phyloP scores from a whole-genome alignment of 2,888 invertebrate species.

The Amorpha juglandis region DNA sequence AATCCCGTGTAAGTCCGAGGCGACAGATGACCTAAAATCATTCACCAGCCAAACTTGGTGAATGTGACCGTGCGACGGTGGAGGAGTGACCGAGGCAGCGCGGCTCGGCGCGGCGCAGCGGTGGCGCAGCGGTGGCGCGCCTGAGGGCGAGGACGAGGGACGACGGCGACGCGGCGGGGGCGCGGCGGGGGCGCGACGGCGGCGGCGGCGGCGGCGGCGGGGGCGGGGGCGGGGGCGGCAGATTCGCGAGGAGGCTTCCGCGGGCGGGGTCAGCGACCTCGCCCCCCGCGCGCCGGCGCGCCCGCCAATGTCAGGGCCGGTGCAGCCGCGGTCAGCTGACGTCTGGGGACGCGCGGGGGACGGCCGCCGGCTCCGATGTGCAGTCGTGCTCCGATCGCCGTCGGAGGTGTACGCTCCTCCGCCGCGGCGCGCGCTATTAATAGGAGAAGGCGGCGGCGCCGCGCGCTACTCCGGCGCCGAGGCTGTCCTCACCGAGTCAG shows the following conservation, averaged over 20 bases:
- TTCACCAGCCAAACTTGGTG: constrained; percentile 63
- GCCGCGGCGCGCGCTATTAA: constrained; percentile 63
- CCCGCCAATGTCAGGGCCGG: constrained; percentile 84
- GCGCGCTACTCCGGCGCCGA: constrained; percentile 96
- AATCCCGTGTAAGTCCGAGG: neutral
- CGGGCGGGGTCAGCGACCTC: constrained; percentile 80
- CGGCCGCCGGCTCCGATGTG: constrained; percentile 67
- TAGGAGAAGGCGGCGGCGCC: constrained; percentile 76
- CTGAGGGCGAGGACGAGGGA: constrained; percentile 38
- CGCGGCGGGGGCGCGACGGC: constrained; percentile 46
- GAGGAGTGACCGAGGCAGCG: constrained; percentile 34
- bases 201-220: constrained; percentile 48
- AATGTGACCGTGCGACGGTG: constrained; percentile 53
- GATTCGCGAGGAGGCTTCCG: constrained; percentile 80
- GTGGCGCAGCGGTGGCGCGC: constrained; percentile 32
- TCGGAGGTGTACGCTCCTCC: constrained; percentile 62
- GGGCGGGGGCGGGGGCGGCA: constrained; percentile 52
- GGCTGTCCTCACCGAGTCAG: constrained; percentile 93
- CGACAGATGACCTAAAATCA: constrained; percentile 51
- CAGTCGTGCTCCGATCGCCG: constrained; percentile 73
- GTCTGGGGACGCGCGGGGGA: constrained; percentile 83
- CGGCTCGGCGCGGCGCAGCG: constrained; percentile 42
- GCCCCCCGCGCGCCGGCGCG: constrained; percentile 73
- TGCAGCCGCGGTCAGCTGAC: constrained; percentile 84
- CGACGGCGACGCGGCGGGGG: constrained; percentile 41